Base-by-base conservation (phyloP, 2,888 invertebrate species). In the Aporophyla nigra region DNA sequence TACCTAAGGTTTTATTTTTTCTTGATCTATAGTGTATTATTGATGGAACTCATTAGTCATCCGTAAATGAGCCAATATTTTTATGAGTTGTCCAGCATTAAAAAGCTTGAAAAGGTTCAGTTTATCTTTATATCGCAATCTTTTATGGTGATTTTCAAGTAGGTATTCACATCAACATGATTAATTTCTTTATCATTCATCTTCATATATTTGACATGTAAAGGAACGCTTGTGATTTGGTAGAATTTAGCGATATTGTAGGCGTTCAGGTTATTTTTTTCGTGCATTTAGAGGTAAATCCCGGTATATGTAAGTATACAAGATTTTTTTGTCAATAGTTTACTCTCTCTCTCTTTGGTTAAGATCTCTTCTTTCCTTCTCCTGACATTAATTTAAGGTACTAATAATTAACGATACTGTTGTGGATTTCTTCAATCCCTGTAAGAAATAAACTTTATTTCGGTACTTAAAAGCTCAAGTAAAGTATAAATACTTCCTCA, bases 11-110 rank as follows among this genome's bases (percentile, higher is more conserved):
- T 58, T 40, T 53, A n/a, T 58, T 63, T 69, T 62, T 67, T 58
- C 27, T n/a, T 49, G 19, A 53, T 68, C 56, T 67, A 53, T 70
- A 33, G 51, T 62, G 9, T 59, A n/a, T 46, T 71, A 80, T 71
- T 83, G 46, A 78, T 80, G 78, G 21, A 16, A 19, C 19, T 24
- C 79, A 80, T 83, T 72, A 54, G 58, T 80, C 79, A 83, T 59
- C n/a, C 2, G 68, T 56, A 59, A 83, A 61, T 59, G 68, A 65
- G 62, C 19, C 33, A 78, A 68, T 62, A 71, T 68, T 71, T 77
- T 83, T 65, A 59, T 59, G 54, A 59, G 40, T 24, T 56, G 67
- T 63, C n/a, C 51, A 61, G 40, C 51, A 71, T 24, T 56, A 83
- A 80, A 81, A 80, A 76, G 43, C 24, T 56, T 78, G 79, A 65